Conservation (phyloP, 1,140 invertebrate species). For the Macrocentrus cingulum region DNA sequence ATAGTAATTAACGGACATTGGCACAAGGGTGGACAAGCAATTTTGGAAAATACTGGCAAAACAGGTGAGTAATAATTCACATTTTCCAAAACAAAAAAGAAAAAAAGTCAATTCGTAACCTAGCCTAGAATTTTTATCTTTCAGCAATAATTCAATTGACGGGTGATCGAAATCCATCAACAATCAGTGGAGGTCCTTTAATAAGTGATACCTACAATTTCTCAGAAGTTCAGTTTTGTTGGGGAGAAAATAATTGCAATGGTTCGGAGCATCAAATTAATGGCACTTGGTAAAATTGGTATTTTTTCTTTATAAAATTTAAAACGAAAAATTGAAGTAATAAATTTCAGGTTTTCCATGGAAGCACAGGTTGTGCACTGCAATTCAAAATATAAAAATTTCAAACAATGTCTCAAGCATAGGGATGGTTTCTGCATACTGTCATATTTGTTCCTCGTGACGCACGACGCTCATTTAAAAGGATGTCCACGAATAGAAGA, state of each 20-base stretch:
- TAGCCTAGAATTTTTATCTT: too few relatives aligned
- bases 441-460: constrained; percentile 71
- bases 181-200: constrained; percentile 64
- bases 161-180: constrained; percentile 38
- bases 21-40: constrained; percentile 28
- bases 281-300: constrained; percentile 45
- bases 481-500: constrained; percentile 45
- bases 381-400: constrained; percentile 71
- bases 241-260: constrained; percentile 71
- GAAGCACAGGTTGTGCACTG: constrained; percentile 80
- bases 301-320: not conserved
- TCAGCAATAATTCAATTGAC: constrained; percentile 32
- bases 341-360: constrained; percentile 63
- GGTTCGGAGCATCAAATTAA: constrained; percentile 85
- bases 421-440: constrained; percentile 77
- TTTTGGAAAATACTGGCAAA: constrained; percentile 13
- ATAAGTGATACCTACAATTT: constrained; percentile 69
- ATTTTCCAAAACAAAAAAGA: not conserved
- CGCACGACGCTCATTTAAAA: constrained; percentile 3
- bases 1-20: constrained; percentile 38
- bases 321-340: constrained; percentile 14
- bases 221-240: constrained; percentile 80
- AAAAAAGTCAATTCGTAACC: too few relatives aligned
- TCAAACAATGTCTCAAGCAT: constrained; percentile 69
- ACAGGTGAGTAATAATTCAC: constrained; percentile 1